Evolutionary conservation across 2,888 invertebrate species (phyloP).

Genomic region (Eupithecia pulchellata): DNA sequence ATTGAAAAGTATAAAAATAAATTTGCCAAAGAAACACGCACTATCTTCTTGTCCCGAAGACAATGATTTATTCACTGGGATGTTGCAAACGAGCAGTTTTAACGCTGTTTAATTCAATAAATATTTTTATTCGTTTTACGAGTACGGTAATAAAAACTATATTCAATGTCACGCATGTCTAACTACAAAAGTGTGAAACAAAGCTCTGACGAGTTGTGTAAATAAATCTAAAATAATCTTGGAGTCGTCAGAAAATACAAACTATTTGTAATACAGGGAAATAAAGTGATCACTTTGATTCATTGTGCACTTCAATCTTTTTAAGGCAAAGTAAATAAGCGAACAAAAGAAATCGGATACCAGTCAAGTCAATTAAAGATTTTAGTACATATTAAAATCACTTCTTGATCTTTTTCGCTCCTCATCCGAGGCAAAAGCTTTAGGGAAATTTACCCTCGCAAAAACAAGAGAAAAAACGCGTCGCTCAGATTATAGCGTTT

Average conservation of each 20-base stretch:
- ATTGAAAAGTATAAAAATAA: constrained; percentile 68
- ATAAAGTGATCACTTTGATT: too few species aligned
- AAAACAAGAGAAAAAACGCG: not conserved
- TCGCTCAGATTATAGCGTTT: constrained; percentile 34
- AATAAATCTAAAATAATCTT: not conserved
- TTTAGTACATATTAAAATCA: too few species aligned
- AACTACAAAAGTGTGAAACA: not conserved
- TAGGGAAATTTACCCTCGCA: not conserved
- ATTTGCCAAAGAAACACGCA: constrained; percentile 77
- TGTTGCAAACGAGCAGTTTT: constrained; percentile 57
- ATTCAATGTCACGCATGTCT: not conserved
- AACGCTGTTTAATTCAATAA: not conserved
- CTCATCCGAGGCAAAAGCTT: not conserved
- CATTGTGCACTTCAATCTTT: too few species aligned
- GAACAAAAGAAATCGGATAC: too few species aligned
- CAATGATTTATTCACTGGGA: constrained; percentile 73
- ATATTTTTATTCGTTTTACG: not conserved
- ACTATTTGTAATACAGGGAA: too few species aligned
- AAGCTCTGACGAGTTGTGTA: not conserved
- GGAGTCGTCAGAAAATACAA: too few species aligned
- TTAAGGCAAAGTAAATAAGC: too few species aligned
- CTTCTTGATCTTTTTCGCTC: too few species aligned
- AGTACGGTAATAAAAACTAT: not conserved
- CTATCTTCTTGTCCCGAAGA: constrained; percentile 73
- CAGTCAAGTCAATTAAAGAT: too few species aligned